Percentiles rank a stretch among this genome's conserved stretches.
These are phyloP conservation scores for Calosoma granatense DNA, from an alignment of 1,140 invertebrate genomes.

Conservation along the genomic window DNA sequence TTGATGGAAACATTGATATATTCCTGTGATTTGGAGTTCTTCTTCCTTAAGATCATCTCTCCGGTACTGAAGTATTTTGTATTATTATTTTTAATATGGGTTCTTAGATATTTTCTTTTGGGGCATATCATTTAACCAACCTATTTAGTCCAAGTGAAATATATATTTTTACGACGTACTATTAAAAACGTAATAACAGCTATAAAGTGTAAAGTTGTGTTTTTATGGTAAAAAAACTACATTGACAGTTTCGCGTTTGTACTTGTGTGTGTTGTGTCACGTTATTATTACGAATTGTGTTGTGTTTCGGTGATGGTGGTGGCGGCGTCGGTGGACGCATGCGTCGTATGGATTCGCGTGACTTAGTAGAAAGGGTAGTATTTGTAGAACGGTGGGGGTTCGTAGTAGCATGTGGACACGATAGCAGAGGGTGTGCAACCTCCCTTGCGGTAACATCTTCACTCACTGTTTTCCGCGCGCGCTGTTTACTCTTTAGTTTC, in stretches of 20 bases:
- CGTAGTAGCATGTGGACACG: neutral
- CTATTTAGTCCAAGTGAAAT: neutral
- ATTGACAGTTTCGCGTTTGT: neutral
- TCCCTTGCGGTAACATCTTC: conserved; percentile 5
- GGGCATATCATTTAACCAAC: neutral
- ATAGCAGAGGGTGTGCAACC: neutral
- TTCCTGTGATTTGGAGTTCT: too few species aligned
- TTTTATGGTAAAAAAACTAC: neutral
- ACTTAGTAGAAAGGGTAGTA: conserved; percentile 2
- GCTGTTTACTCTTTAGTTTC: conserved; percentile 1
- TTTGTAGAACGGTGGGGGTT: neutral
- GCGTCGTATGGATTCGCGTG: neutral
- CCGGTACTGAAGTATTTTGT: too few species aligned
- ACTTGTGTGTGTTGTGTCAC: neutral
- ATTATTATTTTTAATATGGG: too few species aligned
- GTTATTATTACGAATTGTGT: too few species aligned
- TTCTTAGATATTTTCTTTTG: neutral
- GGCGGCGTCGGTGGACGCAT: too few species aligned
- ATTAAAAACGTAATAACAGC: neutral
- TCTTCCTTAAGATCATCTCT: too few species aligned
- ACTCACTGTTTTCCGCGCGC: neutral
- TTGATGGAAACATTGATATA: too few species aligned
- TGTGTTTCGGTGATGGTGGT: too few species aligned
- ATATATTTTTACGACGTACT: neutral
- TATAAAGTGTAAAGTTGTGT: conserved; percentile 1